phyloP scores from a whole-genome alignment of 2,113 vertebrate genomes.

The Crypturellus undulatus region DNA sequence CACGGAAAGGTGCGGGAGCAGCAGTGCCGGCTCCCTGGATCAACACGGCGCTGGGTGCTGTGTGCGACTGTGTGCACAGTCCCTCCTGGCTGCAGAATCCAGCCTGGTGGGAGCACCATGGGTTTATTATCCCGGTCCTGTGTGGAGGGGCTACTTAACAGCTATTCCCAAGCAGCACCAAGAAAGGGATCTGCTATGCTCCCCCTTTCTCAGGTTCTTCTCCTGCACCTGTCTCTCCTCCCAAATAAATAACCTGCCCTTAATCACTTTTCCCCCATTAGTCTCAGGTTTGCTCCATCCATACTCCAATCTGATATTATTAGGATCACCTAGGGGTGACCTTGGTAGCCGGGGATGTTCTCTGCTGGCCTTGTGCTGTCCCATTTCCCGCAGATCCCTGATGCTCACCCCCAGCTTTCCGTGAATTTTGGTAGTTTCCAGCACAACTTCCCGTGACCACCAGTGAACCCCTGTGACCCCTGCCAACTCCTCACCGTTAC shows the following conservation, averaged over 20 bases:
- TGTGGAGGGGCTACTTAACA: not conserved
- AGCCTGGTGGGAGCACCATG: not conserved
- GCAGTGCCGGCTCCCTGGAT: not conserved
- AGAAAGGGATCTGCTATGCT: not conserved
- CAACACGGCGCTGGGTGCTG: not conserved
- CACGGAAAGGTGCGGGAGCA: constrained; percentile 14
- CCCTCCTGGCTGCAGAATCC: not conserved
- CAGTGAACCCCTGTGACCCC: not conserved
- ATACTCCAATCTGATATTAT: not conserved
- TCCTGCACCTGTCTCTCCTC: not conserved
- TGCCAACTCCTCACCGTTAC: not conserved
- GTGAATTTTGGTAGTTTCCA: not conserved
- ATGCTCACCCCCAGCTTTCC: not conserved
- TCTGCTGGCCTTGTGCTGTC: not conserved
- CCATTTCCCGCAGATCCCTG: not conserved
- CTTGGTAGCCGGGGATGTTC: too few species aligned
- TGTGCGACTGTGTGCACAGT: not conserved
- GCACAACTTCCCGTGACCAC: not conserved
- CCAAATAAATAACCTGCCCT: not conserved
- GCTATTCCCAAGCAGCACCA: not conserved
- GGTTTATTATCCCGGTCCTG: not conserved
- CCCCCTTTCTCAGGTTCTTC: not conserved
- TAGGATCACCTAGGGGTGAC: not conserved
- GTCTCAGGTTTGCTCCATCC: not conserved
- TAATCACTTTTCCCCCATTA: not conserved